phyloP scores from a whole-genome alignment of 2,888 invertebrate species.

The Leptinotarsa peninsularis region DNA sequence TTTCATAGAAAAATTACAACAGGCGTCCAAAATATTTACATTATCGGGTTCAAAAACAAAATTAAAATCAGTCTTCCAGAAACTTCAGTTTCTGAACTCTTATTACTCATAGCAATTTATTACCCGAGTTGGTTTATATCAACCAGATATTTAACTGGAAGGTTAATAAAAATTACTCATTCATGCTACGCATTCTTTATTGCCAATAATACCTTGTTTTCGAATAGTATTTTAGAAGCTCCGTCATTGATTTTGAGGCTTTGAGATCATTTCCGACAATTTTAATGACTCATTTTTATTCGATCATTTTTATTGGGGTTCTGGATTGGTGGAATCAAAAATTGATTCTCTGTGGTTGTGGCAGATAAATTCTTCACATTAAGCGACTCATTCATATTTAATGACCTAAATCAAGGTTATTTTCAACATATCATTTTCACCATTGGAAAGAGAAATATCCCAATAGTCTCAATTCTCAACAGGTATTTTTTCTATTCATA shows the following conservation, averaged over 20 bases:
- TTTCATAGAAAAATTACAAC: not conserved
- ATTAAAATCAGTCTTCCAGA: not conserved
- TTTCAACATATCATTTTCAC: too few relatives aligned
- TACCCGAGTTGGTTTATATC: not conserved
- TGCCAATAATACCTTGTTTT: conserved; percentile 11
- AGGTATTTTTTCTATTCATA: too few relatives aligned
- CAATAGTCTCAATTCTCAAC: too few relatives aligned
- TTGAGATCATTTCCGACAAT: not conserved
- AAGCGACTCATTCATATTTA: too few relatives aligned
- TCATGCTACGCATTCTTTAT: not conserved
- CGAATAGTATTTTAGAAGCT: not conserved
- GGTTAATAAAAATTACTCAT: conserved; percentile 9
- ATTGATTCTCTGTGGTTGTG: too few relatives aligned
- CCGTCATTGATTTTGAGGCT: not conserved
- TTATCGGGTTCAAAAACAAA: conserved; percentile 10
- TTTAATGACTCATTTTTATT: not conserved
- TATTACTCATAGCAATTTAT: conserved; percentile 6
- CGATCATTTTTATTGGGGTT: too few relatives aligned
- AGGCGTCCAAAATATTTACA: not conserved
- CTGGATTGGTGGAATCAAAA: too few relatives aligned
- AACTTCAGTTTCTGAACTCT: not conserved
- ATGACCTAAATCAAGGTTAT: too few relatives aligned
- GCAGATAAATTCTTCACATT: too few relatives aligned
- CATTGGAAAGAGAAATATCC: too few relatives aligned
- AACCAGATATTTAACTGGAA: not conserved